Conservation (phyloP, 2,888 invertebrate species). For the Dusona sp. region DNA sequence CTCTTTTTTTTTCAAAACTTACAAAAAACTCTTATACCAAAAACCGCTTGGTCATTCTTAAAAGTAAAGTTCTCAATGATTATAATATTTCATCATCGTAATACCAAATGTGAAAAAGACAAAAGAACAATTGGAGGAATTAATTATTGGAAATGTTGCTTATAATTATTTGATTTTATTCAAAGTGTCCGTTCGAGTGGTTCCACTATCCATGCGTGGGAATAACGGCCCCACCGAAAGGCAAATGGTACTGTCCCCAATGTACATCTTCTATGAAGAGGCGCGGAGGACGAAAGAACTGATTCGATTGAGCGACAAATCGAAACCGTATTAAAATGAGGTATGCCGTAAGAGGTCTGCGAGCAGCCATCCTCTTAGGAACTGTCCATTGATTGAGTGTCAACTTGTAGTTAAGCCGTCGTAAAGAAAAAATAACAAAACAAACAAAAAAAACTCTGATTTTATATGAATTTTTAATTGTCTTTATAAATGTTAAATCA, state of each 20-base stretch:
- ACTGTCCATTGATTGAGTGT: constrained; percentile 79
- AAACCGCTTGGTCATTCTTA: too few relatives aligned
- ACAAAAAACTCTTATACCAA: too few relatives aligned
- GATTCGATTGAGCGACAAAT: constrained; percentile 78
- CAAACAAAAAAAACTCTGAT: constrained; percentile 73
- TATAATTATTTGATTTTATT: constrained; percentile 74
- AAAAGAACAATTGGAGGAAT: too few relatives aligned
- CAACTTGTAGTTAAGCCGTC: constrained; percentile 76
- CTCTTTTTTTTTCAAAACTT: too few relatives aligned
- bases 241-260: constrained; percentile 99
- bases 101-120: too few relatives aligned
- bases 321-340: constrained; percentile 65
- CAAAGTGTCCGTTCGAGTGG: constrained; percentile 98
- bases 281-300: constrained; percentile 93
- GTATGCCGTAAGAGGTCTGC: constrained; percentile 80
- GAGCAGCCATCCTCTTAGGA: constrained; percentile 67
- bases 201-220: constrained; percentile 99
- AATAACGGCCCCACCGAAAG: constrained; percentile 97
- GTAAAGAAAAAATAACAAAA: constrained; percentile 55
- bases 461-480: constrained; percentile 78
- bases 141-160: not conserved
- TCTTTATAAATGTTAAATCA: constrained; percentile 72
- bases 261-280: constrained; percentile 95
- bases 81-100: too few relatives aligned
- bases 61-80: too few relatives aligned